These are phyloP conservation scores for Hypomecis atomaria DNA, from an alignment of 2,888 invertebrate species.

Conservation along the genomic window DNA sequence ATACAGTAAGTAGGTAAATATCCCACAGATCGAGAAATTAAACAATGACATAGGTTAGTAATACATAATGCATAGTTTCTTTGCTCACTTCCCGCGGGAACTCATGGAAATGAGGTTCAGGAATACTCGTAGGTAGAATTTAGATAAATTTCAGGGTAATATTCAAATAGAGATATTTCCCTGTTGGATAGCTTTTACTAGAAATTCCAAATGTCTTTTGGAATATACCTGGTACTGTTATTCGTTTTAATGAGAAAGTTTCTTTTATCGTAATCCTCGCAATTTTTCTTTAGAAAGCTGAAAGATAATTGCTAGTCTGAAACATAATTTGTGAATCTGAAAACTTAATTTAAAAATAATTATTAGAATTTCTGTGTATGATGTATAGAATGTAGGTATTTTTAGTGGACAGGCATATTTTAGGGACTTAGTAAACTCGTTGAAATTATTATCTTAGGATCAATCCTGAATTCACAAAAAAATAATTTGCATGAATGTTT, in stretches of 20 bases:
- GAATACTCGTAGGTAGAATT: constrained; percentile 18
- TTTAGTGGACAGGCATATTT: too few relatives aligned
- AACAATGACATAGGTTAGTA: constrained; percentile 20
- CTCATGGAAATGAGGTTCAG: constrained; percentile 23
- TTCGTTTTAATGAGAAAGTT: constrained; percentile 15
- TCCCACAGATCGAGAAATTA: constrained; percentile 14
- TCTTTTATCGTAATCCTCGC: neutral
- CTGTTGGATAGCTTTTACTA: constrained; percentile 31
- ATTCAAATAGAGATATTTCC: constrained; percentile 42
- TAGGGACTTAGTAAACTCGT: too few relatives aligned
- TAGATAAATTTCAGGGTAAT: constrained; percentile 16
- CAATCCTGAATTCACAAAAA: too few relatives aligned
- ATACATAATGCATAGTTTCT: constrained; percentile 31
- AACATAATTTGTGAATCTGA: too few relatives aligned
- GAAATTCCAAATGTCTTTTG: constrained; percentile 11
- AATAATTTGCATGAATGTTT: too few relatives aligned
- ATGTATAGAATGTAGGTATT: too few relatives aligned
- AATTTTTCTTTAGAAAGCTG: too few relatives aligned
- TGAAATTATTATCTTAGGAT: too few relatives aligned
- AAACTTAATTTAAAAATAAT: too few relatives aligned
- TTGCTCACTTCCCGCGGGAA: constrained; percentile 21
- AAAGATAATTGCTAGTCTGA: too few relatives aligned
- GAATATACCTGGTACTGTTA: constrained; percentile 2
- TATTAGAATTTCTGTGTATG: too few relatives aligned
- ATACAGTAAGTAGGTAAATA: neutral